Evolutionary conservation across 2,888 invertebrate species (phyloP), one percentile per base, ranked within the genome.

Genomic region (Falcaria lacertinaria): DNA sequence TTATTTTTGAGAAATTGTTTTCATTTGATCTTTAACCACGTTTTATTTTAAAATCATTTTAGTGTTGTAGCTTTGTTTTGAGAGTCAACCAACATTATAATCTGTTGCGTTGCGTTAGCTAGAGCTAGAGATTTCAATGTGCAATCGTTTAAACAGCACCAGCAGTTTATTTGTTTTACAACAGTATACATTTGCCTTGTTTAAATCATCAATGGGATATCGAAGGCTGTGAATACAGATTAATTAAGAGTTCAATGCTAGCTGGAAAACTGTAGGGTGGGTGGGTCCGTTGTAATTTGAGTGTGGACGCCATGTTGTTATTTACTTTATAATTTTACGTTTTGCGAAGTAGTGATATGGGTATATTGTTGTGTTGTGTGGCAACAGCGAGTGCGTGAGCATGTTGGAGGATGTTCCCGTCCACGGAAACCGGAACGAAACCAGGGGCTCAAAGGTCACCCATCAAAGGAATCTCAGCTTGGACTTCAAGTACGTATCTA

Each of bases 401-500:
- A 90, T 90, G 90, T 84, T 89, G 80, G 90, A 90, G 76, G 85
- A 89, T 88, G 90, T 89, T 52, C 90, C 90, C 55, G 80, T 89
- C 54, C 89, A 89, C 69, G 88, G 86, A 64, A 81, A 79, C 73
- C 78, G 84, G 49, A 76, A 78, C 64, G 86, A 87, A 64, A 65
- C 74, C 64, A 80, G 73, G 60, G 75, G 56, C 50, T 47, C 77
- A 17, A 86, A 85, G 62, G 65, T 76, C 52, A 69, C 89, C 42
- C 96, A 97, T 87, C 96, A 96, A 85, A 92, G 96, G 77, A 96
- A 97, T 87, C 92, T 96, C 71, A 96, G 96, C 76, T 91, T 96
- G 80, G 96, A 96, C 84, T 96, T 96, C 85, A 94, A 96, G 96
- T 96, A 85, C 63, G 73, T 68, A 52, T 48, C 55, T 55, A 43